Conservation (phyloP, 2,113 vertebrate species). For the Tenebrosternarchus preto region DNA sequence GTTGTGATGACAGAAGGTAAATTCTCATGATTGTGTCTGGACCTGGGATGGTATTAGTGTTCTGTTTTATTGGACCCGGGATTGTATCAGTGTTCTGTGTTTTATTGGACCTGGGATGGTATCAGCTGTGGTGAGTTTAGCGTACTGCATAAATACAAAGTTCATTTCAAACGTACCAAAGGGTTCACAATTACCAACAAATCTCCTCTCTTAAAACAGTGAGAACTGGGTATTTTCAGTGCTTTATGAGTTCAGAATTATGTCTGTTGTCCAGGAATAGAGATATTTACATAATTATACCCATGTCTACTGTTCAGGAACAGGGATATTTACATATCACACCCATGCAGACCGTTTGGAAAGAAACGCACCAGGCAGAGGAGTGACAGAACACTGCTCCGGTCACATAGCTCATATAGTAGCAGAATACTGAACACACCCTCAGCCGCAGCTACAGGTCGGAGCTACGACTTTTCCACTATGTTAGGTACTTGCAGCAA, state of each 20-base stretch:
- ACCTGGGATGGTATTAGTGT: too few species aligned
- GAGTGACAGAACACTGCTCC: background rate
- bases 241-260: background rate
- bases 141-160: background rate
- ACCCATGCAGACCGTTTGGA: background rate
- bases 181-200: background rate
- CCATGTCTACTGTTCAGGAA: background rate
- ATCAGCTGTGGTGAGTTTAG: background rate
- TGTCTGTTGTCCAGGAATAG: background rate
- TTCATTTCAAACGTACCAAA: background rate
- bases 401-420: background rate
- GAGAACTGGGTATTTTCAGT: background rate
- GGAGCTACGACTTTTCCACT: too few species aligned
- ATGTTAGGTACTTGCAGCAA: too few species aligned
- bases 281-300: background rate
- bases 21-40: too few species aligned
- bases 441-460: too few species aligned
- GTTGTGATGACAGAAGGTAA: too few species aligned
- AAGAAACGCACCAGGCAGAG: background rate
- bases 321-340: background rate
- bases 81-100: background rate
- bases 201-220: background rate
- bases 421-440: background rate
- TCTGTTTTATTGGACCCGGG: background rate
- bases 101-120: too few species aligned